These are phyloP conservation scores for Scopus umbretta DNA, from an alignment of 2,113 vertebrate genomes.

Conservation along the genomic window DNA sequence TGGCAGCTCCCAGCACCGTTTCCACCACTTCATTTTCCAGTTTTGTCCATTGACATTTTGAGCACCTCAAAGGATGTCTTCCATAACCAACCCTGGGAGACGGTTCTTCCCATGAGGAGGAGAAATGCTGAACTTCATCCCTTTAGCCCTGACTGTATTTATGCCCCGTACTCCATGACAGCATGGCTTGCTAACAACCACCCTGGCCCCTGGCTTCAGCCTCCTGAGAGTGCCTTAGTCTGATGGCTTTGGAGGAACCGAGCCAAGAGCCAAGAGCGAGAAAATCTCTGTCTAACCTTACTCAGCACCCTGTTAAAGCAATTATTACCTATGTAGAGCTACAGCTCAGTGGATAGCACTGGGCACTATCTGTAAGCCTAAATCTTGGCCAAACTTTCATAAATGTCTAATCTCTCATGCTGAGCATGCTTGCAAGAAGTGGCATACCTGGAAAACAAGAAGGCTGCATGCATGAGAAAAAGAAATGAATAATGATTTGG, in stretches of 20 bases:
- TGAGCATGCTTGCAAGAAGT: neutral
- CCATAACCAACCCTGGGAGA: neutral
- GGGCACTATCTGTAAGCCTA: neutral
- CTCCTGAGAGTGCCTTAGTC: neutral
- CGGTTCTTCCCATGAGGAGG: neutral
- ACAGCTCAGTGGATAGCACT: neutral
- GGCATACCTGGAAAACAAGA: neutral
- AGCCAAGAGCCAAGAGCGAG: neutral
- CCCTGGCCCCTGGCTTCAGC: neutral
- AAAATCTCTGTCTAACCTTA: neutral
- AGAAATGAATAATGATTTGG: neutral
- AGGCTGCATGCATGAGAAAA: neutral
- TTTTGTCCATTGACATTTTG: neutral
- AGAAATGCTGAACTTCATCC: neutral
- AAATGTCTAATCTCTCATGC: neutral
- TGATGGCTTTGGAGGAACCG: neutral
- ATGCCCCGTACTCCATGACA: neutral
- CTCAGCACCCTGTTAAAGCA: neutral
- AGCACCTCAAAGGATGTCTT: neutral
- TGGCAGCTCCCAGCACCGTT: neutral
- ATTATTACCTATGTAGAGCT: neutral
- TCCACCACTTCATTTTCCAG: neutral
- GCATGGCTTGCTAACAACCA: neutral
- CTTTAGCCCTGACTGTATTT: neutral
- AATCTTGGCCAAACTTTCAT: neutral